Evolutionary conservation across 1,140 invertebrate species (phyloP), one percentile per base, ranked within the genome.

Genomic region (Philopotamus ludificatus): DNA sequence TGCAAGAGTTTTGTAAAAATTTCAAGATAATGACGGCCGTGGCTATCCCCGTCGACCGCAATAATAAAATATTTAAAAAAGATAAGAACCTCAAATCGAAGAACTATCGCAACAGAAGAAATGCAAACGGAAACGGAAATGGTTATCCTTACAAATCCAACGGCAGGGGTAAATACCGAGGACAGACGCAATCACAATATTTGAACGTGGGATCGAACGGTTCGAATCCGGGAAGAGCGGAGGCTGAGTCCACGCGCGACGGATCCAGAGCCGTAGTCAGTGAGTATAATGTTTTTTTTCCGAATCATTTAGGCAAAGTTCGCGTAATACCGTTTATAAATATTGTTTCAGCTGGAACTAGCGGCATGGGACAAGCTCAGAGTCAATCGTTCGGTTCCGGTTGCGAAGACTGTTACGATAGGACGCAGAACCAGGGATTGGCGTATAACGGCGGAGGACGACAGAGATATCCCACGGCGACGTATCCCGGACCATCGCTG

Each of bases 111-210:
- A 55, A 45, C 21, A 34, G 12, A 34, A 34, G 28, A 34, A 47
- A 1, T 16, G 8, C 49, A 21, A 59, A 63, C 15, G 47, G 65
- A 8, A n/a, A 45, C 0, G 50, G 22, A 20, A 44, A 49, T 12
- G 26, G 50, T 7, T 61, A 51, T 16, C 39, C n/a, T 8, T 59
- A 57, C 23, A 50, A 41, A 42, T 23, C 57, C 10, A 25, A 8
- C 9, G 15, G 22, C 12, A 63, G 57, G 55, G 79, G 79, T 3
- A 69, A 76, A 0, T 81, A 76, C 57, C 78, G 86, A 42, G 90
- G 90, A 22, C 90, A 92, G 75, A 91, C 90, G 0, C 90, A 93
- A 71, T 90, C 90, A 4, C 90, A 93, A 72, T 93, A 91, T 74
- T 75, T 92, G 60, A 87, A 85, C 70, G 84, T 89, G 65, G 81